Base-by-base conservation (phyloP, 2,113 vertebrate genomes). In the Argyrosomus japonicus region DNA sequence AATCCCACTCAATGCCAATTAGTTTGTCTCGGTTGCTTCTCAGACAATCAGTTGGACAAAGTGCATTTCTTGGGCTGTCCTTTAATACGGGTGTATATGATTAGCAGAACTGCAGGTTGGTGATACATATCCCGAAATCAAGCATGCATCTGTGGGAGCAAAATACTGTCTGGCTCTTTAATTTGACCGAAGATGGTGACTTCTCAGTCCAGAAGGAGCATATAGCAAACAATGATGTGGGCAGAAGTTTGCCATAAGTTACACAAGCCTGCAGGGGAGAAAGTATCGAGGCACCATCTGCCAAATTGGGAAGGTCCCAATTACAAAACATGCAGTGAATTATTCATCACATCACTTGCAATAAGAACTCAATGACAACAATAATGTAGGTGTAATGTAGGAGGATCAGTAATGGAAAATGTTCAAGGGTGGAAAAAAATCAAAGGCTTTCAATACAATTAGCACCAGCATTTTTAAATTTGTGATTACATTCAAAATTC, bases 221-320 rank as follows among this genome's bases (percentile, higher is more conserved):
- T 84, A 90, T 90, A 89, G 90, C 69, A 69, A 75, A 79, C 69
- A 75, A 69, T 74, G 81, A 86, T 69, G 81, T 47, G 51, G 56
- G 77, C 87, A 86, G 74, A 83, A 63, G 81, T 89, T 88, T 68
- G 65, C 83, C 88, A 79, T 87, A 83, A 82, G 84, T 68, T 82
- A 65, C 81, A 80, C 53, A 58, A 61, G 84, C 81, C 75, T 85
- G 74, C 19, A 77, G 84, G 86, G 74, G 19, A 75, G 54, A 65
- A 64, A 60, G 54, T 56, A 81, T 50, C 47, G 64, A 27, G 48
- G 68, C 81, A 48, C 90, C 90, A 92, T 91, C 86, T 90, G 90
- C 64, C 63, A 88, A 83, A 47, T 3, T 73, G 61, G 83, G 64
- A 48, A 63, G 78, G 79, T 78, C 84, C 83, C 71, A 86, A 43